phyloP scores from a whole-genome alignment of 2,888 invertebrate species.

The Tenthredo notha region DNA sequence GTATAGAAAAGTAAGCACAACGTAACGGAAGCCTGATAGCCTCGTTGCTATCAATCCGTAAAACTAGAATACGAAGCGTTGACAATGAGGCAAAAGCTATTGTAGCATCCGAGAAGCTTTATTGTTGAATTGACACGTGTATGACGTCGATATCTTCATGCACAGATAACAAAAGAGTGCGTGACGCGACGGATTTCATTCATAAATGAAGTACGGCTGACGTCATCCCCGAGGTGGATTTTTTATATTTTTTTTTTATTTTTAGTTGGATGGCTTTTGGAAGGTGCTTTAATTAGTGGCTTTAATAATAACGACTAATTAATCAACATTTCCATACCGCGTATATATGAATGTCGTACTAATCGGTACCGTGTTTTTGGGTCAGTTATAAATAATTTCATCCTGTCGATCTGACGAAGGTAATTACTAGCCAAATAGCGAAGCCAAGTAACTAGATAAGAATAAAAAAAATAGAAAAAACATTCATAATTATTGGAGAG shows the following conservation, averaged over 20 bases:
- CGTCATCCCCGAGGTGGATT: background rate
- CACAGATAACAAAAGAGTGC: conserved; percentile 30
- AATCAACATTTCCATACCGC: conserved; percentile 7
- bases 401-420: background rate
- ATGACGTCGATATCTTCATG: conserved; percentile 19
- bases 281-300: background rate
- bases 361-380: background rate
- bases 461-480: background rate
- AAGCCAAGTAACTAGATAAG: background rate
- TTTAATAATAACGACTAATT: background rate
- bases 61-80: conserved; percentile 34
- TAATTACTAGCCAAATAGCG: background rate
- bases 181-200: conserved; percentile 40
- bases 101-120: conserved; percentile 27
- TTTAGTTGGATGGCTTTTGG: background rate
- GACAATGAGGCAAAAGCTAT: conserved; percentile 30
- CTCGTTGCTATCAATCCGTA: conserved; percentile 36
- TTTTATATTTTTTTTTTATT: conserved; percentile 15
- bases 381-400: background rate
- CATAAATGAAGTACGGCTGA: background rate
- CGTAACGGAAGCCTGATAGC: conserved; percentile 7
- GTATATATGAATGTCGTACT: background rate
- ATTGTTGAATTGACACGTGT: conserved; percentile 50
- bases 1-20: background rate
- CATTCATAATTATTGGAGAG: background rate